Conservation (phyloP, 2,113 vertebrate species). For the Alouatta palliata region DNA sequence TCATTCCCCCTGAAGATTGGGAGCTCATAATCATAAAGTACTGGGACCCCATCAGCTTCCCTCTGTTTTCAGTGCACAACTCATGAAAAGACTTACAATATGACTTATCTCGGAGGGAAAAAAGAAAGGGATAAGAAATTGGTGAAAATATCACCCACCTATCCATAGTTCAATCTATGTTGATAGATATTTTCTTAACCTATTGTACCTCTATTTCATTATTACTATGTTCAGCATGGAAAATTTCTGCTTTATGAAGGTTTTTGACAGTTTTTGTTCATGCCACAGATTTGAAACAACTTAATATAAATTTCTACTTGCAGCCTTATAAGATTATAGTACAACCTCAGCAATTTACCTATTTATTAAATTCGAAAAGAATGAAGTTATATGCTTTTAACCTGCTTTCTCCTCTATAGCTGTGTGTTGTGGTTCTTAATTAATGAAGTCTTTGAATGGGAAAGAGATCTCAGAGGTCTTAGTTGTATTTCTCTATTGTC, state of each 20-base stretch:
- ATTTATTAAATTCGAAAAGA: not conserved
- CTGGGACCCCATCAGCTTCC: not conserved
- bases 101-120: not conserved
- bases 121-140: constrained; percentile 18
- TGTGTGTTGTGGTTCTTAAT: not conserved
- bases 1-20: not conserved
- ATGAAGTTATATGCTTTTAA: not conserved
- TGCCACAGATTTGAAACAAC: not conserved
- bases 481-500: not conserved
- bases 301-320: not conserved
- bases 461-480: not conserved
- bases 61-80: not conserved
- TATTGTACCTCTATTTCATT: not conserved
- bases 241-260: not conserved
- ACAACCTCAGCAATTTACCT: not conserved
- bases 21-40: not conserved
- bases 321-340: not conserved
- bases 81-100: not conserved
- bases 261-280: not conserved
- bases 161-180: not conserved
- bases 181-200: not conserved
- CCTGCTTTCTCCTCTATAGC: not conserved
- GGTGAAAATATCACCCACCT: not conserved
- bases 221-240: not conserved
- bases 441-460: not conserved